phyloP scores from a whole-genome alignment of 23 tunicate genomes.

The Ciona savignyi region DNA sequence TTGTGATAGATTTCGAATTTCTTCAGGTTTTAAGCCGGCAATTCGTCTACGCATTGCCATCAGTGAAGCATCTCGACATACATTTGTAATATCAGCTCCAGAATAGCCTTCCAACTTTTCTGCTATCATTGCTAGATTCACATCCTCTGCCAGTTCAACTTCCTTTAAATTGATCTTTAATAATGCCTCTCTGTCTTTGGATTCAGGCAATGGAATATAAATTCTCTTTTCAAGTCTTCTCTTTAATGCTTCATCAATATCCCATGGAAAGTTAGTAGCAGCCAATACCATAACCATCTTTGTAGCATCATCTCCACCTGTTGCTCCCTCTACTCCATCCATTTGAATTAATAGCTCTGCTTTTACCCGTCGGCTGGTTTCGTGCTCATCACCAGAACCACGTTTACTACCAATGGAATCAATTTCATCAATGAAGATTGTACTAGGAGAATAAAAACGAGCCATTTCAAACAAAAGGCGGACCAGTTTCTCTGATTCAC shows the following conservation, averaged over 20 bases:
- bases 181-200: constrained; percentile 64
- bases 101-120: constrained; percentile 83
- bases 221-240: constrained; percentile 86
- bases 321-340: constrained; percentile 98
- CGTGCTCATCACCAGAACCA: constrained; percentile 95
- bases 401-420: constrained; percentile 97
- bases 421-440: constrained; percentile 95
- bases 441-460: constrained; percentile 90
- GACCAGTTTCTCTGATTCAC: constrained; percentile 91
- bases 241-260: constrained; percentile 92
- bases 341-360: constrained; percentile 79
- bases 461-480: constrained; percentile 88
- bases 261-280: constrained; percentile 98
- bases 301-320: constrained; percentile 93
- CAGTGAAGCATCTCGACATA: constrained; percentile 86
- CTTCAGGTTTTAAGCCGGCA: constrained; percentile 74
- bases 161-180: constrained; percentile 84
- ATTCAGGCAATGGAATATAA: constrained; percentile 87
- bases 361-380: constrained; percentile 90
- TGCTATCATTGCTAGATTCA: constrained; percentile 70
- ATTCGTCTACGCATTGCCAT: constrained; percentile 92
- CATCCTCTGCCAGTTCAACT: constrained; percentile 87
- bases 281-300: constrained; percentile 98
- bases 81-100: constrained; percentile 94
- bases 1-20: constrained; percentile 61